These are phyloP conservation scores for Zele albiditarsus DNA, from an alignment of 2,888 invertebrate species.

Conservation along the genomic window DNA sequence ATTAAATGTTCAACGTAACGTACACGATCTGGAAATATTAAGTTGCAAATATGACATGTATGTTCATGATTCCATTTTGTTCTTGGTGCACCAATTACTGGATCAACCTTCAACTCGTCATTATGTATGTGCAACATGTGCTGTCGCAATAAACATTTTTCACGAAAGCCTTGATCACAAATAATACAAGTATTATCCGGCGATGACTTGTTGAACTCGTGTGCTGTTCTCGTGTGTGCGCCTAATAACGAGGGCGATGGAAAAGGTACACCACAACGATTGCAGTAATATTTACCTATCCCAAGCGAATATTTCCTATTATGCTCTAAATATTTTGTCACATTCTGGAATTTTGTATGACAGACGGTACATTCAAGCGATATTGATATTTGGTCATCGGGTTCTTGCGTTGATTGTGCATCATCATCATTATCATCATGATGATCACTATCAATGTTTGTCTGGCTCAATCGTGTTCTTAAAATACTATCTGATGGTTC, in stretches of 20 bases:
- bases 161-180: conserved; percentile 56
- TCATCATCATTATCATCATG: not conserved
- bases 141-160: conserved; percentile 40
- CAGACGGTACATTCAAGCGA: not conserved
- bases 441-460: too few relatives aligned
- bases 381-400: not conserved
- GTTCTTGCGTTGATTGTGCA: not conserved
- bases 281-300: conserved; percentile 37
- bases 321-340: conserved; percentile 45
- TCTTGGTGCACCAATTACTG: not conserved
- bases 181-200: conserved; percentile 49
- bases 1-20: conserved; percentile 54
- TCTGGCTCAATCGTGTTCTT: not conserved
- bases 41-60: conserved; percentile 53
- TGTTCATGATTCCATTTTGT: not conserved
- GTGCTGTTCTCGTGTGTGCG: conserved; percentile 49
- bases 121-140: conserved; percentile 58
- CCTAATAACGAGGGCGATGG: conserved; percentile 42
- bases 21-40: conserved; percentile 52
- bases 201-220: conserved; percentile 20
- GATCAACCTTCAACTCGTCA: not conserved
- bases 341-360: conserved; percentile 35
- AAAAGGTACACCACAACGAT: conserved; percentile 52
- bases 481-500: not conserved
- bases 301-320: conserved; percentile 33